Evolutionary conservation across 2,797 vertebrate genomes (phyloP).

Genomic region (Echeneis naucrates): DNA sequence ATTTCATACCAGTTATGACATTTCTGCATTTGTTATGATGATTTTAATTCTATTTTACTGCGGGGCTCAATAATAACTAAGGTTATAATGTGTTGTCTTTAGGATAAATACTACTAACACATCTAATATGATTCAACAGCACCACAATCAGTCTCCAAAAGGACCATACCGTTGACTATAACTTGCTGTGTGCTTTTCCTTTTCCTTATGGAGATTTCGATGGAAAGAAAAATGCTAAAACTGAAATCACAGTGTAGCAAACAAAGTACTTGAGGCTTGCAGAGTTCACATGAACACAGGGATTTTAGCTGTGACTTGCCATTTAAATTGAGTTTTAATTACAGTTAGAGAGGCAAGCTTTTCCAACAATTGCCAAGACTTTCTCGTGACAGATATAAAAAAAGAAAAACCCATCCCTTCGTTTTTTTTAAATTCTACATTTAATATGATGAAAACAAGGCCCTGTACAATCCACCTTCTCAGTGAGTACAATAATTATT

Average conservation of each 20-base stretch:
- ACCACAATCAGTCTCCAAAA: background rate
- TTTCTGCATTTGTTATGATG: too few relatives aligned
- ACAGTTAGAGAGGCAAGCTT: conserved; percentile 44
- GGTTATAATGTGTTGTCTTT: background rate
- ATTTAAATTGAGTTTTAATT: conserved; percentile 48
- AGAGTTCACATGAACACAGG: conserved; percentile 24
- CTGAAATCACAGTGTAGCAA: conserved; percentile 18
- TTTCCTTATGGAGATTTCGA: background rate
- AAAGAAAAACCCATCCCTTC: conserved; percentile 71
- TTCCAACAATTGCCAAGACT: conserved; percentile 39
- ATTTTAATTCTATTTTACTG: background rate
- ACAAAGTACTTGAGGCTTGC: conserved; percentile 19
- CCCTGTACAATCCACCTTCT: conserved; percentile 98
- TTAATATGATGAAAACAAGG: conserved; percentile 99
- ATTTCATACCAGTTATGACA: background rate
- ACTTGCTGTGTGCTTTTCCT: background rate
- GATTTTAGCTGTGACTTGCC: conserved; percentile 26
- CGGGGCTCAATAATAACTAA: background rate
- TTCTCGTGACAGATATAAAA: conserved; percentile 69
- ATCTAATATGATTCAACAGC: background rate
- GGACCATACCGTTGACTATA: background rate
- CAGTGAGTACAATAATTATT: conserved; percentile 99
- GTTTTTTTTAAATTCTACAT: conserved; percentile 89
- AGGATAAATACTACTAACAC: background rate
- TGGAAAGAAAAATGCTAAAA: background rate